A percentile compares a stretch with the other conserved stretches of the same genome.
Conservation (phyloP, 2,113 vertebrate genomes). For the Syngnathus typhle region DNA sequence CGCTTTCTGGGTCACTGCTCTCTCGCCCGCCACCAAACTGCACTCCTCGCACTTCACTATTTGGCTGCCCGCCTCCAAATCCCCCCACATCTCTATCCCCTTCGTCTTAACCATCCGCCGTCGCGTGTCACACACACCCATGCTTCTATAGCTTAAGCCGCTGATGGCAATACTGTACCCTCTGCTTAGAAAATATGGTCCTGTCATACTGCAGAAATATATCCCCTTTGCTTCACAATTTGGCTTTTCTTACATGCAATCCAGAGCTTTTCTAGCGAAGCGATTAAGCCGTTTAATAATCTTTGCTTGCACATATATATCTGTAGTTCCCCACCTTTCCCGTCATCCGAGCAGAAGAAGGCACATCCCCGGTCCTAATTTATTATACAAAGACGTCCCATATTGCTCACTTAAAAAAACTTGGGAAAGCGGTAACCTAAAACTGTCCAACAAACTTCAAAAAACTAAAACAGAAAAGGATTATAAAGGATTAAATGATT, state of each 20-base stretch:
- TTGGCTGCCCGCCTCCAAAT: constrained; percentile 34
- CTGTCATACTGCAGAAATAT: constrained; percentile 37
- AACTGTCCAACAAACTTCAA: background rate
- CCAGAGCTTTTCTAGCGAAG: constrained; percentile 27
- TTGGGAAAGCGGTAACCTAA: background rate
- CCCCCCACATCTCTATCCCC: constrained; percentile 22
- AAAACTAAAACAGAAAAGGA: background rate
- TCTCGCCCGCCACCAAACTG: constrained; percentile 36
- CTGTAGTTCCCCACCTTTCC: constrained; percentile 7
- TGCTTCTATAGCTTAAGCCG: constrained; percentile 47
- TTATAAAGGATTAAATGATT: background rate
- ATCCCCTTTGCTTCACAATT: constrained; percentile 38
- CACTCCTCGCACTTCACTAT: constrained; percentile 45
- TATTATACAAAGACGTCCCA: background rate
- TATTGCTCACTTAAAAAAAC: background rate
- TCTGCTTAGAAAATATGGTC: constrained; percentile 26
- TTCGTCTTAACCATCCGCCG: constrained; percentile 37
- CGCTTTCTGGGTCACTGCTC: constrained; percentile 72
- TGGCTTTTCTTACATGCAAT: constrained; percentile 23
- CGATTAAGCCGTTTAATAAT: constrained; percentile 34
- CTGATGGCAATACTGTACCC: constrained; percentile 38
- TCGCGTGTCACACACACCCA: constrained; percentile 38
- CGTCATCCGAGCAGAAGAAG: background rate
- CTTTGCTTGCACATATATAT: constrained; percentile 10
- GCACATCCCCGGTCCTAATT: background rate